phyloP scores from a whole-genome alignment of 2,113 vertebrate species.

The Lepidothrix coronata region DNA sequence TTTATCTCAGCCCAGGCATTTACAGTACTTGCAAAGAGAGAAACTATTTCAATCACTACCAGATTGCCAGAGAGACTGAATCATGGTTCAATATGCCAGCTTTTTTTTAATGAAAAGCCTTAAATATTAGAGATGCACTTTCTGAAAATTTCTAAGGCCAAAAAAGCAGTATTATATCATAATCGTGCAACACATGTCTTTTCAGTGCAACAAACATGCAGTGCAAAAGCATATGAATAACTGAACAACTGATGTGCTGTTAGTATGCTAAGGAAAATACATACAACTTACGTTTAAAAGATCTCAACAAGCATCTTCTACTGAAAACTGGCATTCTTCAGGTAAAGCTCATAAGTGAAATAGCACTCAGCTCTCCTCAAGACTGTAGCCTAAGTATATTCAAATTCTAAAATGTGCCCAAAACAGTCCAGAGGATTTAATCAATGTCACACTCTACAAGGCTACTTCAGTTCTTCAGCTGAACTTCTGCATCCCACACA shows the following conservation, averaged over 20 bases:
- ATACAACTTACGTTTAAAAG: slow-evolving; percentile 12
- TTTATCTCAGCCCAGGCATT: not conserved
- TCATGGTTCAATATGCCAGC: not conserved
- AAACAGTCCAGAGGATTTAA: not conserved
- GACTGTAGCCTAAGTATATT: not conserved
- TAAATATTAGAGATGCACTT: not conserved
- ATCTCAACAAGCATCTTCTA: not conserved
- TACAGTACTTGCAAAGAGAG: not conserved
- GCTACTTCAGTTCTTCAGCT: not conserved
- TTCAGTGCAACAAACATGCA: not conserved
- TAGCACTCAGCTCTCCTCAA: not conserved
- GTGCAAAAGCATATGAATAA: not conserved
- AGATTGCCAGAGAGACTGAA: not conserved
- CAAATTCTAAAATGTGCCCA: not conserved
- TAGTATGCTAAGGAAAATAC: not conserved
- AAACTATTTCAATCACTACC: not conserved
- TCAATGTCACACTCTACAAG: not conserved
- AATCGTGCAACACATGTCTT: not conserved
- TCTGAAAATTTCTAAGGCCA: not conserved
- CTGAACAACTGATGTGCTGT: not conserved
- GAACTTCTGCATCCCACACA: not conserved
- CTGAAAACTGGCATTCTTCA: slow-evolving; percentile 2
- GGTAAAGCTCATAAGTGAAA: not conserved
- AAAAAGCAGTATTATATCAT: not conserved
- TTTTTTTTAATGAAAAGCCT: not conserved